Evolutionary conservation across 2,797 vertebrate genomes (phyloP), one percentile per base, ranked within the genome.

Genomic region (Austrolebias charrua): DNA sequence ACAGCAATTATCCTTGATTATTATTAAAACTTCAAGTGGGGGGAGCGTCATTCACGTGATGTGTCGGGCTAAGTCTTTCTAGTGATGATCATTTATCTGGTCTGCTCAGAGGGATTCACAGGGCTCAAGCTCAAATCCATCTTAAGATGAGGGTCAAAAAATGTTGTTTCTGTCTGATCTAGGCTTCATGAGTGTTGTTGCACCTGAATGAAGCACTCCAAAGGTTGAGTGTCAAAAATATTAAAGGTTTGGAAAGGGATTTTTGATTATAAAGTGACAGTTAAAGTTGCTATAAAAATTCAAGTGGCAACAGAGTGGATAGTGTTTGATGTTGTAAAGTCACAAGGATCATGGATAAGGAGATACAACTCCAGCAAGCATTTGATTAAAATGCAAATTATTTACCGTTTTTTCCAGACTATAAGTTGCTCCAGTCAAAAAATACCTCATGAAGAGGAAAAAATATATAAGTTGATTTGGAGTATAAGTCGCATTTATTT

Each of bases 91-190:
- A 29, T 76, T 66, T 65, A 70, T 79, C 75, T 61, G 47, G 67
- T 70, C 10, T 56, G 55, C 77, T 81, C 57, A 44, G 14, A 56
- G 57, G 78, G 83, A 80, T 85, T 87, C 82, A n/a, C 40, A 35
- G 44, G 52, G 71, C 46, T 83, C 78, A 75, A 51, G 42, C 53
- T 63, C 18, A 61, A 74, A 76, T 76, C 75, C 28, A 0, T 1
- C 56, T 20, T 9, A 57, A 58, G 73, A 68, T 55, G 73, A 67
- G 44, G 60, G 64, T 51, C 59, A 59, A 18, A n/a, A 6, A 66
- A 60, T 35, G 54, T 35, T 64, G 47, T 77, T 50, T 58, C 46
- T 42, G 62, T 73, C 29, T 66, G 57, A 66, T 67, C 54, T 48
- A 4, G 0, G 69, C 33, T 14, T 24, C 66, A 64, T 0, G 3